phyloP scores from a whole-genome alignment of 1,140 invertebrate genomes.

The Oppia nitens region DNA sequence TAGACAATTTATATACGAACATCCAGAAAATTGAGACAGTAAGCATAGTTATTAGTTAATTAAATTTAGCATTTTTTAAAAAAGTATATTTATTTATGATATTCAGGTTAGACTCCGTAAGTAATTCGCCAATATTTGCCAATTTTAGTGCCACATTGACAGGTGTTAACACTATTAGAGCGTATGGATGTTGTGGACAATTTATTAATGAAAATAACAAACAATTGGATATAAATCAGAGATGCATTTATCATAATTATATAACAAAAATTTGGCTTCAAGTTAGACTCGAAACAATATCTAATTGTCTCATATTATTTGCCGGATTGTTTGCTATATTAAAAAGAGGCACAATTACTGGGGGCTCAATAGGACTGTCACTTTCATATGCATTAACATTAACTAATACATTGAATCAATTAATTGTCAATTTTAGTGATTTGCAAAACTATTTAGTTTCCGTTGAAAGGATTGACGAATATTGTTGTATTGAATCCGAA shows the following conservation, averaged over 20 bases:
- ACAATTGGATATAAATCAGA: constrained; percentile 70
- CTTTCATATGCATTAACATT: constrained; percentile 76
- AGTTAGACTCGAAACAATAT: constrained; percentile 74
- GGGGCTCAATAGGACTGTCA: constrained; percentile 67
- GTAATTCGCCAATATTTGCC: constrained; percentile 37
- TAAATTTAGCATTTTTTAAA: too few relatives aligned
- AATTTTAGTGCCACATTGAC: constrained; percentile 39
- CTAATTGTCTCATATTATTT: constrained; percentile 77
- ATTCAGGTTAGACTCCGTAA: constrained; percentile 36
- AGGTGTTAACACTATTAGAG: constrained; percentile 38
- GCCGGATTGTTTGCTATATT: constrained; percentile 71
- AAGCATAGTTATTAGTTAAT: too few relatives aligned
- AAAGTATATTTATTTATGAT: too few relatives aligned
- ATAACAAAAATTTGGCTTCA: constrained; percentile 78
- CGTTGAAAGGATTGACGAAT: constrained; percentile 93
- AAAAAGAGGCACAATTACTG: constrained; percentile 36
- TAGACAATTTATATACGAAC: constrained; percentile 6
- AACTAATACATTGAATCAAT: constrained; percentile 86
- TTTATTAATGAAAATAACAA: constrained; percentile 53
- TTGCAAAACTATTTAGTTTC: constrained; percentile 95
- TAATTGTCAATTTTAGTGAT: constrained; percentile 89
- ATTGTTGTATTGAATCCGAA: constrained; percentile 54
- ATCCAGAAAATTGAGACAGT: constrained; percentile 4
- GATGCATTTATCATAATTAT: constrained; percentile 68
- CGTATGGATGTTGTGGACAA: constrained; percentile 31